Evolutionary conservation across 2,797 vertebrate genomes (phyloP), one percentile per base, ranked within the genome.

Genomic region (Melanotaenia parkinsoni): DNA sequence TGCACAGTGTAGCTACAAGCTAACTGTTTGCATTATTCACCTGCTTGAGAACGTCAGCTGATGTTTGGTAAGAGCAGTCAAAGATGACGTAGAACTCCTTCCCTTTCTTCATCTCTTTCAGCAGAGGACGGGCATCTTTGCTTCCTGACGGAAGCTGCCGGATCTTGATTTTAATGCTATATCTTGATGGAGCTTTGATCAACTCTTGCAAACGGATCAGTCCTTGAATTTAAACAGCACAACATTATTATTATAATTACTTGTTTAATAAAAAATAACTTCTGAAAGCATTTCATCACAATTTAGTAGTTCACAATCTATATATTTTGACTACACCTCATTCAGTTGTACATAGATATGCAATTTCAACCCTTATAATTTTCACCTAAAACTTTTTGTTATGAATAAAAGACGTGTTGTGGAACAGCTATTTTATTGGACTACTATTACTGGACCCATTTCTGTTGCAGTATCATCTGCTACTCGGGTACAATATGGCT

Each of bases 51-150:
- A 99, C 95, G 58, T 97, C 96, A 1, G 97, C 96, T 0, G 96
- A 96, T 0, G 96, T 98, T 89, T 96, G 96, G 51, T 97, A 97
- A 0, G 97, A 96, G 91, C 98, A 99, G 81, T 99, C 98, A 69
- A 99, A 99, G 88, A 99, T 97, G 84, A 99, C 97, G 0, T 95
- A 97, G 91, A 98, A 98, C 89, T 99, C 98, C 81, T 96, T 97
- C 74, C 96, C 96, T 86, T 96, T 98, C 94, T 99, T 99, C 98
- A 99, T 99, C 87, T 99, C 98, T 85, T 98, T 99, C 78, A 99
- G 92, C 67, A 99, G 93, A 24, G 98, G 96, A 71, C 97, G 95
- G 40, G 98, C 96, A 0, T 99, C 98, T 94, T 96, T 98, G 86
- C 95, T 98, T 76, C 96, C 97, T 33, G 94, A 92, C 16, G 98